Evolutionary conservation across 1,140 invertebrate species (phyloP), one percentile per base, ranked within the genome.

Genomic region (Mizuhopecten yessoensis): DNA sequence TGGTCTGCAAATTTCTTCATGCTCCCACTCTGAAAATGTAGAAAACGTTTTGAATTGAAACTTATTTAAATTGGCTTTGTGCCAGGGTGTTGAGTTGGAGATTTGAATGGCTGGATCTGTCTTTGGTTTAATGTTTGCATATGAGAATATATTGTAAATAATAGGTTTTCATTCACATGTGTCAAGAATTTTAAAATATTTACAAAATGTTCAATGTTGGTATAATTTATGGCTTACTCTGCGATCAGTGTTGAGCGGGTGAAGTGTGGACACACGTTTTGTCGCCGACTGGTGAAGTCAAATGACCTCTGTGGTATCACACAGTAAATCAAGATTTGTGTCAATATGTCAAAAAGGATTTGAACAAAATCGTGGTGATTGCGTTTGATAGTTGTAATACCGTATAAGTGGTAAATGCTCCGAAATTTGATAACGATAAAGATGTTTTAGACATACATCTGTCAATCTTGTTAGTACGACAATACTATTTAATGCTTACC

Each of bases 281-380:
- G 45, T 75, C 57, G 57, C 57, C 57, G 23, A 75, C 57, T 29
- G 57, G 9, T 75, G n/a, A n/a, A 75, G 57, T 75, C 29, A 75
- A 75, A 75, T 75, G 29, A 75, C 57, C 57, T 75, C 57, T 75
- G 57, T 75, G 9, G 29, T 75, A 75, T 29, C 57, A 29, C 29
- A 75, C 57, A 75, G 57, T 75, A 75, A 75, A 75, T 75, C 57
- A 75, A 75, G 57, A 75, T 75, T 75, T 75, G 57, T 75, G 57
- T 75, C 57, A 75, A 75, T 75, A 75, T 75, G 57, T 75, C 57
- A 75, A 75, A 9, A 75, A 29, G 57, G 57, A 75, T 75, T 75
- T 29, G 5, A 5, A 75, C 57, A 75, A 75, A 75, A 75, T 75
- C n/a, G n/a, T 75, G 23, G 23, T 75, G 9, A 75, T 75, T 75